These are phyloP conservation scores for Leptobrachium leishanense DNA, from an alignment of 2,113 vertebrate species.

Conservation along the genomic window DNA sequence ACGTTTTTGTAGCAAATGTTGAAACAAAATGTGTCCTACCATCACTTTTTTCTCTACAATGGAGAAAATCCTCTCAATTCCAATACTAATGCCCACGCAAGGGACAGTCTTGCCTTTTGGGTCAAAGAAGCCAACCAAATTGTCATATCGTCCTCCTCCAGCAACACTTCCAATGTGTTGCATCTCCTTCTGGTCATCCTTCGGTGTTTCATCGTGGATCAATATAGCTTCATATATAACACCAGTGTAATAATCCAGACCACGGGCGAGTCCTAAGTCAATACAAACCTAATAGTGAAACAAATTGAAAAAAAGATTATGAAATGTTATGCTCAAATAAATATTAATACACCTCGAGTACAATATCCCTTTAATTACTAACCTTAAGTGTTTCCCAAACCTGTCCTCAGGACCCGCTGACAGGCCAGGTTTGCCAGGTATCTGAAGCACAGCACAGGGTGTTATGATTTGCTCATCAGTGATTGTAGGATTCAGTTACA, in stretches of 20 bases:
- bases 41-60: conserved; percentile 85
- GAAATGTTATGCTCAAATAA: no score
- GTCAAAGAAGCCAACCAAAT: conserved; percentile 83
- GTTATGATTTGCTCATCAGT: no score
- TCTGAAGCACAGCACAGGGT: no score
- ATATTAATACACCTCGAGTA: not conserved
- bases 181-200: conserved; percentile 56
- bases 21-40: conserved; percentile 59
- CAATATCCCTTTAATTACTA: no score
- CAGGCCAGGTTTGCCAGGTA: no score
- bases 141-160: conserved; percentile 83
- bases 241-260: conserved; percentile 87
- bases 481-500: no score
- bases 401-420: no score
- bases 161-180: conserved; percentile 80
- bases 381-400: no score
- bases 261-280: conserved; percentile 83
- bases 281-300: conserved; percentile 71
- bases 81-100: conserved; percentile 92
- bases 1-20: no score
- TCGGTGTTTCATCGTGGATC: conserved; percentile 62
- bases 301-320: not conserved
- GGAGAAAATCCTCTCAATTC: conserved; percentile 84
- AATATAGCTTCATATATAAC: conserved; percentile 83
- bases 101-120: conserved; percentile 80